phyloP scores from a whole-genome alignment of 2,797 vertebrate genomes.

The Glossophaga mutica region DNA sequence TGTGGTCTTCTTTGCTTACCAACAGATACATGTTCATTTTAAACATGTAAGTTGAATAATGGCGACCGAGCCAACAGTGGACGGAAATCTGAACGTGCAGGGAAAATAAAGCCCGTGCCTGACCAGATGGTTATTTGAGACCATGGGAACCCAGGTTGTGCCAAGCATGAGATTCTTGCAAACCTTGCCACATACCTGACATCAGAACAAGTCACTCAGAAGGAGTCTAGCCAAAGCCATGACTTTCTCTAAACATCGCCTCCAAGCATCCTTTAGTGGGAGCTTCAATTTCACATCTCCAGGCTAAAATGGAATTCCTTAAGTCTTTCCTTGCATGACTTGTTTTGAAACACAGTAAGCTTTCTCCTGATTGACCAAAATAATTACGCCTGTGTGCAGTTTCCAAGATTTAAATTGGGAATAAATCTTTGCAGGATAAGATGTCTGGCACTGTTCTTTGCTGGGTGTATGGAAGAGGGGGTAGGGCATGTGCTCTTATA shows the following conservation, averaged over 20 bases:
- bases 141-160: constrained; percentile 45
- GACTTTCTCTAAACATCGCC: constrained; percentile 71
- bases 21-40: constrained; percentile 50
- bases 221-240: constrained; percentile 47
- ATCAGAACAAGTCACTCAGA: constrained; percentile 64
- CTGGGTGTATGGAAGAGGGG: background rate
- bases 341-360: constrained; percentile 74
- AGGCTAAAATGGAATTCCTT: constrained; percentile 76
- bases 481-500: background rate
- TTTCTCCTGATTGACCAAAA: constrained; percentile 72
- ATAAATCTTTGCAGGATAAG: constrained; percentile 59
- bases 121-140: constrained; percentile 47
- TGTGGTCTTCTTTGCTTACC: constrained; percentile 53
- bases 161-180: constrained; percentile 31
- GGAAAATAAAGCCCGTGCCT: constrained; percentile 48
- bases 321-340: constrained; percentile 75
- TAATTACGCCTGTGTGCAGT: constrained; percentile 63
- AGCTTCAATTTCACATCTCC: constrained; percentile 78
- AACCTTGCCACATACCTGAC: constrained; percentile 66
- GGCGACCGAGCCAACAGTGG: constrained; percentile 24
- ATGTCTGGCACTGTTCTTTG: constrained; percentile 32
- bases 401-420: constrained; percentile 70
- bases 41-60: constrained; percentile 48
- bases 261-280: constrained; percentile 57
- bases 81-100: constrained; percentile 54